A percentile compares a stretch with the other conserved stretches of the same genome.
These are phyloP conservation scores for Harpagifer antarcticus DNA, from an alignment of 2,797 vertebrate genomes.

Conservation along the genomic window DNA sequence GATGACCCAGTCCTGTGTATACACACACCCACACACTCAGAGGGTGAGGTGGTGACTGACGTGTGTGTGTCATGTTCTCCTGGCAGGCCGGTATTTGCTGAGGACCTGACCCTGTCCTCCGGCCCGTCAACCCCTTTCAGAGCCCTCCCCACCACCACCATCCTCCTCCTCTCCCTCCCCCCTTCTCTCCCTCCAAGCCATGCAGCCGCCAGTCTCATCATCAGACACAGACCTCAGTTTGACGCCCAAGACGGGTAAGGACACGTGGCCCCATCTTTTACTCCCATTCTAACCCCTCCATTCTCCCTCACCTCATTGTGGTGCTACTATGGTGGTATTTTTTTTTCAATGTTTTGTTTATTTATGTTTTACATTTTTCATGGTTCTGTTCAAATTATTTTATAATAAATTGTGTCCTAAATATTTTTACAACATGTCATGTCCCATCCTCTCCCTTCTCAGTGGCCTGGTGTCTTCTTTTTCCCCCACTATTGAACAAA, in stretches of 20 bases:
- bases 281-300: slow-evolving; percentile 40
- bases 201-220: slow-evolving; percentile 83
- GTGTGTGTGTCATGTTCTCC: slow-evolving; percentile 86
- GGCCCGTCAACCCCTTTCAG: slow-evolving; percentile 99
- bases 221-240: slow-evolving; percentile 85
- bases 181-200: slow-evolving; percentile 84
- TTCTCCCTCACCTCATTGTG: slow-evolving; percentile 61
- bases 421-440: slow-evolving; percentile 38
- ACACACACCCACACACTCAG: slow-evolving; percentile 29
- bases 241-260: slow-evolving; percentile 84
- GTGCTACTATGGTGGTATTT: slow-evolving; percentile 72
- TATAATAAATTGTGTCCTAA: slow-evolving; percentile 45
- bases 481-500: background rate
- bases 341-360: background rate
- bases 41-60: slow-evolving; percentile 71
- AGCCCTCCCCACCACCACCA: slow-evolving; percentile 94
- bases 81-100: slow-evolving; percentile 99
- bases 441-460: slow-evolving; percentile 23
- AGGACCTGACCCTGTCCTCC: slow-evolving; percentile 97
- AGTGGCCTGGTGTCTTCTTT: slow-evolving; percentile 31
- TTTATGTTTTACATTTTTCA: slow-evolving; percentile 18
- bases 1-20: slow-evolving; percentile 34
- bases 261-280: slow-evolving; percentile 46
- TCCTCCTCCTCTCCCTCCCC: slow-evolving; percentile 95
- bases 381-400: slow-evolving; percentile 41